Conservation (phyloP, 2,113 vertebrate species). For the Vulpes lagopus region DNA sequence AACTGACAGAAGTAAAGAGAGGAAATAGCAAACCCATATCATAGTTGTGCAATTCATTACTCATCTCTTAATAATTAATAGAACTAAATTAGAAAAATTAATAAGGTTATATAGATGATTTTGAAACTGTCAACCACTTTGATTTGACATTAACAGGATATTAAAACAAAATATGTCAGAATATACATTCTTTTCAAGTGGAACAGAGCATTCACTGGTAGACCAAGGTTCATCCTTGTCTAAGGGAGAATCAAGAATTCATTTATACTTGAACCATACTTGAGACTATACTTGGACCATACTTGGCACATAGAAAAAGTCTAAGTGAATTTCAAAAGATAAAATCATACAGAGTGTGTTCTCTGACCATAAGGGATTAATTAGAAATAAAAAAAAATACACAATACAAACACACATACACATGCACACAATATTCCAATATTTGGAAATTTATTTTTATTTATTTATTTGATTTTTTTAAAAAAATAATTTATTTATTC, state of each 20-base stretch:
- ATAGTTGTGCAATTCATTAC: background rate
- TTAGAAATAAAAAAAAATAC: background rate
- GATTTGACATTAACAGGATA: background rate
- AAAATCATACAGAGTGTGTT: background rate
- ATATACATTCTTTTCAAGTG: background rate
- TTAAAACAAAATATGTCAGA: background rate
- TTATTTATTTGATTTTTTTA: too few relatives aligned
- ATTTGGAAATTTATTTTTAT: background rate
- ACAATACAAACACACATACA: background rate
- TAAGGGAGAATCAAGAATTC: background rate
- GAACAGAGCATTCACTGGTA: background rate
- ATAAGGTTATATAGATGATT: background rate
- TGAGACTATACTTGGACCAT: background rate
- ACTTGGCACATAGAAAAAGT: background rate
- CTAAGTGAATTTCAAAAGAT: background rate
- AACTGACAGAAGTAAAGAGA: background rate
- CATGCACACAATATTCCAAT: too few relatives aligned
- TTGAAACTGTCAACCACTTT: background rate
- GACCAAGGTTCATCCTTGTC: background rate
- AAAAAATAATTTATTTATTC: too few relatives aligned
- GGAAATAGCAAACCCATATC: background rate
- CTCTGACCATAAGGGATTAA: background rate
- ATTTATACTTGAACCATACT: background rate
- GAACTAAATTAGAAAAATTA: background rate
- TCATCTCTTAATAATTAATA: background rate